A percentile compares a stretch with the other conserved stretches of the same genome.
phyloP scores from a whole-genome alignment of 2,888 invertebrate species.

The Drosophila sordidula region DNA sequence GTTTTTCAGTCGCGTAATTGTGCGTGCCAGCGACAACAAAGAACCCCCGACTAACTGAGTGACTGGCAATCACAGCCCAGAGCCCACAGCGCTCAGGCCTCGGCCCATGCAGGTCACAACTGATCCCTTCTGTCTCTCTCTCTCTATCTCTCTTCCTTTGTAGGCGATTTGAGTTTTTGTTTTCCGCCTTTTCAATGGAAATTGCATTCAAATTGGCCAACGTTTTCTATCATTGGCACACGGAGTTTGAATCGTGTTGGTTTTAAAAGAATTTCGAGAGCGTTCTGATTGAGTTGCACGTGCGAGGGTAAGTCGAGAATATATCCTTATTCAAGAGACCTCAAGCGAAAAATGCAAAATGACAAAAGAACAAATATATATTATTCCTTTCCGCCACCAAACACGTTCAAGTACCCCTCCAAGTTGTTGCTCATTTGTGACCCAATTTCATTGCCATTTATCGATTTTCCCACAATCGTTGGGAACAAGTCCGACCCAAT shows the following conservation, averaged over 20 bases:
- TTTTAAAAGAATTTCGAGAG: neutral
- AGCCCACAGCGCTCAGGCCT: neutral
- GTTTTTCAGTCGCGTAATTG: slow-evolving; percentile 62
- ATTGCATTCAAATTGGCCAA: slow-evolving; percentile 24
- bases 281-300: slow-evolving; percentile 2
- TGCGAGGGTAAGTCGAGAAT: neutral
- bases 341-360: neutral
- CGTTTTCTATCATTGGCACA: neutral
- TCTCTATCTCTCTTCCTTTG: slow-evolving; percentile 2
- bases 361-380: neutral
- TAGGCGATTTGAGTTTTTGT: neutral
- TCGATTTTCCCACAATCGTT: slow-evolving; percentile 30
- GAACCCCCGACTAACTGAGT: slow-evolving; percentile 11
- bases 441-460: slow-evolving; percentile 24
- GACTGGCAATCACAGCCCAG: slow-evolving; percentile 10
- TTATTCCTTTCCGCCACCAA: neutral
- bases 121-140: slow-evolving; percentile 6
- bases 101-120: slow-evolving; percentile 2
- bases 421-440: slow-evolving; percentile 10
- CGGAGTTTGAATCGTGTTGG: neutral
- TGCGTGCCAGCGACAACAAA: slow-evolving; percentile 58
- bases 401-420: neutral
- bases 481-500: slow-evolving; percentile 17
- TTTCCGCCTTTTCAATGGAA: slow-evolving; percentile 10
- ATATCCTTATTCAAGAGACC: no score